Evolutionary conservation across 2,888 invertebrate genomes (phyloP), one percentile per base, ranked within the genome.

Genomic region (Nipponacmea schrenckii): DNA sequence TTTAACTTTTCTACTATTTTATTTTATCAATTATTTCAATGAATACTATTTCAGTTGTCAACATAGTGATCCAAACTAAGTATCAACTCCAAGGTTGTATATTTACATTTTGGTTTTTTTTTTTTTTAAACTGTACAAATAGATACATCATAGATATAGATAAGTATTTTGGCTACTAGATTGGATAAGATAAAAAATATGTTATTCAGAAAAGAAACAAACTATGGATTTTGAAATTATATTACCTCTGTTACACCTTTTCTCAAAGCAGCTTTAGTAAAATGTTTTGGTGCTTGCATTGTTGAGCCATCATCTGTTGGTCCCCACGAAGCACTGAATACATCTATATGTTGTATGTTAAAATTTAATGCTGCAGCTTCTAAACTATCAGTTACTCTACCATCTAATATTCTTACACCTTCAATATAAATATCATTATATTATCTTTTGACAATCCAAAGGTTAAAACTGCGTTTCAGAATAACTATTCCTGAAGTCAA

Each of bases 301-400:
- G 95, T 95, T 85, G 91, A 91, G 0, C 96, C 97, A 86, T 96
- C 94, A 86, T 97, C 97, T 79, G 92, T 93, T 15, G 97, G 97
- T 5, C 97, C 97, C 89, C 89, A 89, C 10, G 87, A 88, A 14
- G 89, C 86, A 75, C 87, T 87, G 80, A 82, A 87, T 63, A 89
- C 84, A 71, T 86, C 82, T 10, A 89, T 80, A 72, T 84, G 76
- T 12, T 88, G 67, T 26, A 77, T 80, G 26, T 87, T 83, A 73
- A 81, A 88, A 10, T 75, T 62, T 39, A 89, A 69, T 5, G 88
- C 87, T 70, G 81, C 80, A 0, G 86, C 87, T 74, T 89, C 89
- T 50, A 88, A 70, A 26, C 79, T 67, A 73, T 89, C 89, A 2
- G 88, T 88, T n/a, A 89, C 84, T 5, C 63, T 71, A 4, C 88